A percentile compares a stretch with the other conserved stretches of the same genome.
phyloP scores from a whole-genome alignment of 2,113 vertebrate genomes.

The Oreochromis tanganicae region DNA sequence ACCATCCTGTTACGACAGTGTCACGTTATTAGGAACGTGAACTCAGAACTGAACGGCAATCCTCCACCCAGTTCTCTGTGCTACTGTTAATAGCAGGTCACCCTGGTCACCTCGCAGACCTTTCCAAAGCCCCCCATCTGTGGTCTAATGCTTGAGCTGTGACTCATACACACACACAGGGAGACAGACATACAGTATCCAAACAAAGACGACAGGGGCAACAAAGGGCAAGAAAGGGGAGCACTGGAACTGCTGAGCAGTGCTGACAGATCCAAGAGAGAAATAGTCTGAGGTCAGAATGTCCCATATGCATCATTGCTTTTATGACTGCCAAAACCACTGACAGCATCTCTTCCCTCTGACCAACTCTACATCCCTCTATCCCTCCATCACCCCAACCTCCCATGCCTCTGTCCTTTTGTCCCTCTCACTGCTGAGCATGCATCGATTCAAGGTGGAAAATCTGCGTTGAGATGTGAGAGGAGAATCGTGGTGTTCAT shows the following conservation, averaged over 20 bases:
- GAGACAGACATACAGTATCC: background rate
- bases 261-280: slow-evolving; percentile 35
- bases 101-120: slow-evolving; percentile 6
- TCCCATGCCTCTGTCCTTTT: background rate
- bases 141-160: slow-evolving; percentile 13
- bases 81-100: slow-evolving; percentile 25
- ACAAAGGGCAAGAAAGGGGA: slow-evolving; percentile 1
- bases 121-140: slow-evolving; percentile 1
- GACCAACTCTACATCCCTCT: background rate
- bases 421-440: background rate
- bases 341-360: slow-evolving; percentile 31
- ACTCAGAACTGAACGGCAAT: background rate
- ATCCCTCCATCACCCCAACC: background rate
- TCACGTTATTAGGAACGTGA: background rate
- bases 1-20: background rate
- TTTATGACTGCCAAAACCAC: slow-evolving; percentile 33
- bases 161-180: background rate
- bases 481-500: background rate
- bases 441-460: slow-evolving; percentile 38
- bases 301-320: slow-evolving; percentile 26
- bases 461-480: background rate
- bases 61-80: background rate
- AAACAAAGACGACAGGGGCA: slow-evolving; percentile 10
- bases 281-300: slow-evolving; percentile 39
- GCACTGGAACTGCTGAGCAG: background rate